These are phyloP conservation scores for Morpho helenor DNA, from an alignment of 2,888 invertebrate species.

Conservation along the genomic window DNA sequence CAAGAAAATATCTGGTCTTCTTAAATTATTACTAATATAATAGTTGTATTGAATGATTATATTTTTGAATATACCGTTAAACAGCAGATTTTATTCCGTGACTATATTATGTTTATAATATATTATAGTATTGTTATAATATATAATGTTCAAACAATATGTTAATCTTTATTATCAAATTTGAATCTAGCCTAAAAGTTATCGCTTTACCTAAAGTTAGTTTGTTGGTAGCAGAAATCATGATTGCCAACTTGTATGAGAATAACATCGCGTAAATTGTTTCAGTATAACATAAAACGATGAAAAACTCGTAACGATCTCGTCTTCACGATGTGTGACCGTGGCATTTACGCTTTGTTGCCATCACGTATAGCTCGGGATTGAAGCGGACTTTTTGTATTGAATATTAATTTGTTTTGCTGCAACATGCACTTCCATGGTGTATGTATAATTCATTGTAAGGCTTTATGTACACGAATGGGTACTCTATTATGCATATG, in stretches of 20 bases:
- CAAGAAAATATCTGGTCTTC: too few species aligned
- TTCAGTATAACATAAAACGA: slow-evolving; percentile 71
- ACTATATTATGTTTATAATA: too few species aligned
- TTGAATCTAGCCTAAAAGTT: background rate
- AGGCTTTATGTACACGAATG: slow-evolving; percentile 11
- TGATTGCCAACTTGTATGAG: background rate
- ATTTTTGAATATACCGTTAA: too few species aligned
- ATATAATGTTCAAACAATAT: too few species aligned
- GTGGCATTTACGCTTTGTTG: slow-evolving; percentile 76
- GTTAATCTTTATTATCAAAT: too few species aligned
- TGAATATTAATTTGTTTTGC: slow-evolving; percentile 27
- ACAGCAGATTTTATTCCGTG: too few species aligned
- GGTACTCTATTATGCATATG: background rate
- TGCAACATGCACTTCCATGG: slow-evolving; percentile 22
- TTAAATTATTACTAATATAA: too few species aligned
- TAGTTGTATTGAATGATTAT: too few species aligned
- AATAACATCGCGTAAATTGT: slow-evolving; percentile 68
- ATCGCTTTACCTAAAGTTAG: too few species aligned
- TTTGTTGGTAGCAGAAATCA: background rate
- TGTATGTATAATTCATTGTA: slow-evolving; percentile 17
- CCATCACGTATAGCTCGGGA: slow-evolving; percentile 51
- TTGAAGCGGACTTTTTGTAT: slow-evolving; percentile 60
- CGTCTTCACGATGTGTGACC: slow-evolving; percentile 69
- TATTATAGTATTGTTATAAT: too few species aligned
- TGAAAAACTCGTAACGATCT: slow-evolving; percentile 54